A percentile compares a stretch with the other conserved stretches of the same genome.
phyloP scores from a whole-genome alignment of 2,797 vertebrate species.

The Margarornis squamiger region DNA sequence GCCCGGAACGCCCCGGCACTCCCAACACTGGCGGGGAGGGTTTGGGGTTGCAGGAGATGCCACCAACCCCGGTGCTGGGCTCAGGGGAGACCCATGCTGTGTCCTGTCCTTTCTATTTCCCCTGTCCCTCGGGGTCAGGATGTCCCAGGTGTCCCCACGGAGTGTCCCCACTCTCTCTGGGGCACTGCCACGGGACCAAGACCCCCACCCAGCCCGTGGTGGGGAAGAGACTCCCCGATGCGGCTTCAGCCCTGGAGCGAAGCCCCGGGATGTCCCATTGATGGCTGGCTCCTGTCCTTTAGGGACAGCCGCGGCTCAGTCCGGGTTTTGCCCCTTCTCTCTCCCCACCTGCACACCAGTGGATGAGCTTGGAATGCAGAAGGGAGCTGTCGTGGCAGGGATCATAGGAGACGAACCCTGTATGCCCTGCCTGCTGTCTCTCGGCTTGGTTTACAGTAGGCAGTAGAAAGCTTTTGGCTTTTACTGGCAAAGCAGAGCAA shows the following conservation, averaged over 20 bases:
- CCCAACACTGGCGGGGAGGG: no score
- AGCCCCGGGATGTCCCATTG: not conserved
- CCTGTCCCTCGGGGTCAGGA: not conserved
- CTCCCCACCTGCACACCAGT: fast-evolving
- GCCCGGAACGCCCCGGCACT: not conserved
- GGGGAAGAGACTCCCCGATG: not conserved
- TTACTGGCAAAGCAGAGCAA: not conserved
- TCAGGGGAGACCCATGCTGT: not conserved
- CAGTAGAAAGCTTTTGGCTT: not conserved
- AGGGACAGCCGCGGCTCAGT: fast-evolving
- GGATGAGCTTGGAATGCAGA: not conserved
- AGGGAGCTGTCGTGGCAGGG: not conserved
- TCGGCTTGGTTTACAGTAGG: not conserved
- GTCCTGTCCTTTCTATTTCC: not conserved
- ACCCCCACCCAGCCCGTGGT: fast-evolving
- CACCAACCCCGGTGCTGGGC: fast-evolving
- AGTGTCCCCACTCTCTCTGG: not conserved
- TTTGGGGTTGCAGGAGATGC: not conserved
- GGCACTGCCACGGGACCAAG: fast-evolving
- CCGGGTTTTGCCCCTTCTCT: not conserved
- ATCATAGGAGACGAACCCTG: not conserved
- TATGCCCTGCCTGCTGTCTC: not conserved
- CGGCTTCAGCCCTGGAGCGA: not conserved
- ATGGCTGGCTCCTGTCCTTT: not conserved
- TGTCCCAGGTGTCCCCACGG: not conserved